Percentiles rank a stretch among this genome's conserved stretches.
These are phyloP conservation scores for Dolichomitus sp. DNA, from an alignment of 2,888 invertebrate genomes.

Conservation along the genomic window DNA sequence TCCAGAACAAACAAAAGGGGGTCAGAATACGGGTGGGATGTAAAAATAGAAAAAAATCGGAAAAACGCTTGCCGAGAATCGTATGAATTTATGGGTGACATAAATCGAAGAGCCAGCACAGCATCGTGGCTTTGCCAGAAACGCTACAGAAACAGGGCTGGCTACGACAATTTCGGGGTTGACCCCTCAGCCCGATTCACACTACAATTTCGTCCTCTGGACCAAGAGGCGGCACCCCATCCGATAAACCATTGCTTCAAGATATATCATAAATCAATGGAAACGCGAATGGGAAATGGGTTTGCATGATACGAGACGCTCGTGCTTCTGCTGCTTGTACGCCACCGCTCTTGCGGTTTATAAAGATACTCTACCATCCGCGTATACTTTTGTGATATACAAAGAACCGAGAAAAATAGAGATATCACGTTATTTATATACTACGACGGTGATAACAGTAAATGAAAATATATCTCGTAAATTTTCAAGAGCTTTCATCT, in stretches of 20 bases:
- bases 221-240: slow-evolving; percentile 62
- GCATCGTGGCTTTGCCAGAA: slow-evolving; percentile 57
- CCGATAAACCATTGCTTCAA: slow-evolving; percentile 55
- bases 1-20: slow-evolving; percentile 9
- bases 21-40: slow-evolving; percentile 36
- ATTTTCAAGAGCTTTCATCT: slow-evolving; percentile 11
- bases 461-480: slow-evolving; percentile 39
- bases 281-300: slow-evolving; percentile 63
- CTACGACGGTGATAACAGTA: slow-evolving; percentile 41
- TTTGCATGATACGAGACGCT: slow-evolving; percentile 55
- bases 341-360: neutral
- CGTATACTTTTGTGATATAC: slow-evolving; percentile 22
- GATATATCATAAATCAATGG: slow-evolving; percentile 67
- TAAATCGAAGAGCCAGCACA: slow-evolving; percentile 79
- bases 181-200: slow-evolving; percentile 71
- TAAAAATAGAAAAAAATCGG: slow-evolving; percentile 74
- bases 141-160: slow-evolving; percentile 58
- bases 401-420: slow-evolving; percentile 30
- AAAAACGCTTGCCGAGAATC: slow-evolving; percentile 79
- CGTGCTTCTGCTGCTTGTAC: slow-evolving; percentile 12
- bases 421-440: slow-evolving; percentile 24
- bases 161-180: slow-evolving; percentile 77
- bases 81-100: slow-evolving; percentile 84
- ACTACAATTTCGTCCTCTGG: slow-evolving; percentile 70
- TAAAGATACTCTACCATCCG: neutral